Conservation (phyloP, 2,888 invertebrate species). For the Pherbina coryleti region DNA sequence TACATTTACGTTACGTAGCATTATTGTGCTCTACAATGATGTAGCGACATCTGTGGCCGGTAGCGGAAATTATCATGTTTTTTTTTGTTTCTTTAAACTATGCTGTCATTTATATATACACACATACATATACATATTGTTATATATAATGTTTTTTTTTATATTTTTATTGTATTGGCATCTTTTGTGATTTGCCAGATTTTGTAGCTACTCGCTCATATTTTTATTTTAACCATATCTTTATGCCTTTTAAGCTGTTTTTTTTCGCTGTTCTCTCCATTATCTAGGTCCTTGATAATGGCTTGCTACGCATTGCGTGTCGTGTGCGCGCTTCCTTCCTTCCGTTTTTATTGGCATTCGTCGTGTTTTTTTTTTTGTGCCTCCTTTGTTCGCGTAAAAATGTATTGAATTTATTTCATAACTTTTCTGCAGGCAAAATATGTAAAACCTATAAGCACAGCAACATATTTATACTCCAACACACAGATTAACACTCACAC, state of each 20-base stretch:
- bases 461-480: no score
- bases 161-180: background rate
- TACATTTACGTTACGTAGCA: background rate
- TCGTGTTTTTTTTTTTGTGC: background rate
- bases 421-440: background rate
- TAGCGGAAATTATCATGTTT: background rate
- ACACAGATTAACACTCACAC: no score
- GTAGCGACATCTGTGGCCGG: background rate
- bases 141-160: background rate
- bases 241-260: background rate
- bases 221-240: background rate
- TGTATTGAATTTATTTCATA: conserved; percentile 10
- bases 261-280: background rate
- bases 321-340: background rate
- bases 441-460: background rate
- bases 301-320: background rate
- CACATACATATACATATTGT: no score
- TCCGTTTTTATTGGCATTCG: background rate
- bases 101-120: no score
- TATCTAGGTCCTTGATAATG: background rate
- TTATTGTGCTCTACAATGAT: background rate
- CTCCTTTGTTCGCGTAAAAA: background rate
- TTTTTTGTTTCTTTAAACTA: background rate
- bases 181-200: background rate
- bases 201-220: background rate